Percentiles rank a stretch among this genome's conserved stretches.
phyloP scores from a whole-genome alignment of 1,140 invertebrate genomes.

The Neotoxoptera formosana region DNA sequence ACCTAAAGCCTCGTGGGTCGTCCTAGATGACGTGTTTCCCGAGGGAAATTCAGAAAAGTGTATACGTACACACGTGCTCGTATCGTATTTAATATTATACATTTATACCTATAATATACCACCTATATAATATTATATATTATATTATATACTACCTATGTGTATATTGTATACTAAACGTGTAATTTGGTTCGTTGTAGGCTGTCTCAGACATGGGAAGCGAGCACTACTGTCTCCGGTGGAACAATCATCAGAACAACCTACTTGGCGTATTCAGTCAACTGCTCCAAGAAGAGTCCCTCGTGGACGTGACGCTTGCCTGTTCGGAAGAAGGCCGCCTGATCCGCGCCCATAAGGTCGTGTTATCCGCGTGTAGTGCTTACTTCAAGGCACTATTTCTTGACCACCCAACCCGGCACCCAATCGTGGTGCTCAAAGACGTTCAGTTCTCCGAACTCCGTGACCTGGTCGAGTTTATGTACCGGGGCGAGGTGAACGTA shows the following conservation, averaged over 20 bases:
- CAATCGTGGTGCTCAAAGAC: constrained; percentile 93
- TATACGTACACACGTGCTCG: not conserved
- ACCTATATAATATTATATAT: no score
- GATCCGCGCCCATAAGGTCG: constrained; percentile 94
- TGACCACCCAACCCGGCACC: constrained; percentile 87
- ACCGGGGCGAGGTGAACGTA: constrained; percentile 94
- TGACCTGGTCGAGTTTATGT: constrained; percentile 95
- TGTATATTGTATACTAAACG: constrained; percentile 2
- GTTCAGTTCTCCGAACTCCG: constrained; percentile 87
- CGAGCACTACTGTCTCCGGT: constrained; percentile 95
- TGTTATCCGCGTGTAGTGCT: constrained; percentile 92
- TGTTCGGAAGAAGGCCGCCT: constrained; percentile 92
- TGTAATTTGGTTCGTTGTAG: constrained; percentile 66
- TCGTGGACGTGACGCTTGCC: constrained; percentile 94
- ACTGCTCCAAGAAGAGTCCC: constrained; percentile 90
- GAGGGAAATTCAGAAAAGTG: not conserved
- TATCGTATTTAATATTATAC: not conserved
- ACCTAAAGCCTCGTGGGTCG: not conserved
- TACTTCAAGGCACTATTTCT: constrained; percentile 92
- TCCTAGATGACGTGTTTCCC: not conserved
- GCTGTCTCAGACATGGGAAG: constrained; percentile 91
- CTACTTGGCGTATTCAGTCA: constrained; percentile 93
- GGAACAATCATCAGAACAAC: constrained; percentile 96
- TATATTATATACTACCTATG: no score
- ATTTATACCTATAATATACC: not conserved